Evolutionary conservation across 2,888 invertebrate species (phyloP), one percentile per base, ranked within the genome.

Genomic region (Melinaea menophilus): DNA sequence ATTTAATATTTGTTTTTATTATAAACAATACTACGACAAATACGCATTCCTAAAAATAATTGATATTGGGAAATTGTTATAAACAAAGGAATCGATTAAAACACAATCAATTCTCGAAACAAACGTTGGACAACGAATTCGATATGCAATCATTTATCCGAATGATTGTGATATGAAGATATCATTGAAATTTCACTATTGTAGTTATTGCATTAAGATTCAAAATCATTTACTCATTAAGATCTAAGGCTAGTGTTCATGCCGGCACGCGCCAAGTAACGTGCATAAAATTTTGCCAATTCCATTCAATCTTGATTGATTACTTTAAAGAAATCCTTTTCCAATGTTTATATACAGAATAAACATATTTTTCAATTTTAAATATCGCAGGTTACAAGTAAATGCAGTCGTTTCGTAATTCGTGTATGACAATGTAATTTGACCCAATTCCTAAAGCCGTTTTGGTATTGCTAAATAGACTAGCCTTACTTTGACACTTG

Each of bases 1-100:
- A 80, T 86, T 85, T 58, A 51, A 56, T 63, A 66, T 66, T 66
- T 59, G 63, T 63, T 55, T 59, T 64, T 62, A 61, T 51, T 51
- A 51, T 31, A 51, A 22, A 31, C 31, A 31, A 51, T 7, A 51
- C 3, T 9, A 63, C 54, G 54, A 58, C 58, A 55, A 55, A 59
- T 65, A 60, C 37, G 58, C 47, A 47, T 31, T 45, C 35, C 37
- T 55, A 58, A 13, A 56, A 58, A 34, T 37, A 57, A 46, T 56
- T 22, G 11, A 3, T 41, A 41, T 41, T 41, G 41, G 11, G 7
- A 41, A 41, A 41, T 41, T 41, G 9, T 41, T 41, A 9, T 41
- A 41, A 41, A 41, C 41, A 37, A 37, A 37, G 37, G 7, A 37
- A 37, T 5, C 7, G 37, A 37, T 37, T 37, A 37, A 37, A 37